Evolutionary conservation across 2,888 invertebrate genomes (phyloP).

Genomic region (Synergus umbraculus): DNA sequence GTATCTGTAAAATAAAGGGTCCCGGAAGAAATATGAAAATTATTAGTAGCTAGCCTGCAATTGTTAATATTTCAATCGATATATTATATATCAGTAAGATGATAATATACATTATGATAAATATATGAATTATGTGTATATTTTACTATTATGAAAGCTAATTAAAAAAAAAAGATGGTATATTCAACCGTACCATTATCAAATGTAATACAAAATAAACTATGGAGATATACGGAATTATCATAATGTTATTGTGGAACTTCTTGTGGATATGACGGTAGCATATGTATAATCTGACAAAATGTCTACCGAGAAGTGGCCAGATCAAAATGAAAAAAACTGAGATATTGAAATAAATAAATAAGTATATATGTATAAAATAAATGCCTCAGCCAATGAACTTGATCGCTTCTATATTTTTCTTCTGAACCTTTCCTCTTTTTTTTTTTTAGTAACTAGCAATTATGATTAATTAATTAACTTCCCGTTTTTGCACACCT

Average conservation of each 20-base stretch:
- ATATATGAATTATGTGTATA: constrained; percentile 70
- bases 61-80: constrained; percentile 68
- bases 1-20: constrained; percentile 59
- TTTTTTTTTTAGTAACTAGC: background rate
- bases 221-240: constrained; percentile 61
- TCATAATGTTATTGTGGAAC: constrained; percentile 65
- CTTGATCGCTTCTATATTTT: background rate
- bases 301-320: constrained; percentile 49
- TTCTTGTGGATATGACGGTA: constrained; percentile 61
- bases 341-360: constrained; percentile 55
- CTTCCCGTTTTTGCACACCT: too few relatives aligned
- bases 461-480: too few relatives aligned
- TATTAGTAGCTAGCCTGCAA: constrained; percentile 66
- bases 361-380: constrained; percentile 57
- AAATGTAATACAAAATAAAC: constrained; percentile 57
- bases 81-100: constrained; percentile 66
- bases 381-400: constrained; percentile 54
- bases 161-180: constrained; percentile 54
- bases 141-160: constrained; percentile 67
- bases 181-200: constrained; percentile 52
- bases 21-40: constrained; percentile 59
- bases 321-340: constrained; percentile 50
- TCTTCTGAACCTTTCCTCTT: background rate
- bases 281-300: constrained; percentile 53
- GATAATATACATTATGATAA: constrained; percentile 64